Base-by-base conservation (phyloP, 2,888 invertebrate genomes). In the Eupithecia tripunctaria region DNA sequence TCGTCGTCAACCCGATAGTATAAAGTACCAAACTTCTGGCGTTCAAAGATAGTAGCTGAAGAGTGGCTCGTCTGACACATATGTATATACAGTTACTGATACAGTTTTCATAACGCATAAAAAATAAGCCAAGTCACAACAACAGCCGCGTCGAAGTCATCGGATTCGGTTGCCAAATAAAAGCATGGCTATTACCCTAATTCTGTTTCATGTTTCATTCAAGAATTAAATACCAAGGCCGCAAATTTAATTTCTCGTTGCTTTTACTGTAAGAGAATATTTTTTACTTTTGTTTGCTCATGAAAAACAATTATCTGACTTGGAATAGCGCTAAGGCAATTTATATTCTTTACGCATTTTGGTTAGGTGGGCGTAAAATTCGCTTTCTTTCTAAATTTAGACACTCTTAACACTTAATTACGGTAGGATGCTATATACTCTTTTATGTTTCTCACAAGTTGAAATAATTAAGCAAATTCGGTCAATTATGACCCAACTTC, bases 161-260 rank as follows among this genome's bases (percentile, higher is more conserved):
- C 56, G 60, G 68, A 41, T 70, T 74, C 41, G 18, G 18, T 63
- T 63, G 59, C 67, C 71, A 69, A 74, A 74, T 77, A 65, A 74
- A 68, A 63, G 32, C 62, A 64, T 68, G 70, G 70, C 72, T 72
- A 32, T 74, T 72, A 71, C 63, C 68, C 70, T 68, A 68, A 70
- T 75, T 75, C 72, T 74, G 67, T 75, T 69, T 77, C 72, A 72
- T 70, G 66, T 76, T 78, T 77, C 69, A 76, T 79, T 75, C 71
- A 76, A 76, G 72, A 75, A 75, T 63, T 75, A 76, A 75, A 79
- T 78, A 75, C 69, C 74, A 78, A 76, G 76, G 74, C 41, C 73
- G 59, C 63, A 65, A 68, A 73, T 75, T 71, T 60, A 75, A 79
- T 79, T 73, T 74, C 65, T 73, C 64, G 60, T 70, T 67, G 67